Percentiles rank a stretch among this genome's conserved stretches.
Conservation (phyloP, 2,797 vertebrate genomes). For the Typhlichthys eigenmanni region DNA sequence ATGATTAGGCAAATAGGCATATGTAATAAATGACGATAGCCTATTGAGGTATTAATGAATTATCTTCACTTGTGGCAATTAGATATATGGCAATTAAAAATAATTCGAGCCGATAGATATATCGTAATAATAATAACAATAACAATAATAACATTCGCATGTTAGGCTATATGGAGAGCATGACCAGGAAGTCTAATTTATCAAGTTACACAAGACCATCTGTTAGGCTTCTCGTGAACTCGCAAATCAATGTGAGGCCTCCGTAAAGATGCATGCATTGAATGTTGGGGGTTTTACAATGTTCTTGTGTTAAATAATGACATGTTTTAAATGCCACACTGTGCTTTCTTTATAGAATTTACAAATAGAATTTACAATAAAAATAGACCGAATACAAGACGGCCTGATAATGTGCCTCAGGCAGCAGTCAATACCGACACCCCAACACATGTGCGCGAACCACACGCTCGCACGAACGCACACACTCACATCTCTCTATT, state of each 20-base stretch:
- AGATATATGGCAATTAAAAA: neutral
- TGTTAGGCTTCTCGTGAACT: slow-evolving; percentile 62
- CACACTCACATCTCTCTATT: neutral
- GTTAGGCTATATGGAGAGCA: slow-evolving; percentile 18
- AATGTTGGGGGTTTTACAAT: slow-evolving; percentile 18
- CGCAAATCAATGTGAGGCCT: slow-evolving; percentile 60
- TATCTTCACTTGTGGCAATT: no score
- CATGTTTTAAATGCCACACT: slow-evolving; percentile 36
- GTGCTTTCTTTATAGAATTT: slow-evolving; percentile 18
- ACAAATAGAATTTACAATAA: slow-evolving; percentile 28
- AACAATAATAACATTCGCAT: neutral
- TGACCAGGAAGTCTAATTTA: slow-evolving; percentile 63
- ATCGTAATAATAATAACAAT: neutral
- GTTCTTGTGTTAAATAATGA: slow-evolving; percentile 32
- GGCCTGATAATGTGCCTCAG: slow-evolving; percentile 37
- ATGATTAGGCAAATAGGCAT: no score
- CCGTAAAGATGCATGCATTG: slow-evolving; percentile 13
- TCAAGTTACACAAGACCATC: slow-evolving; percentile 73
- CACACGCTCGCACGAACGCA: slow-evolving; percentile 7
- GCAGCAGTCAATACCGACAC: slow-evolving; percentile 16
- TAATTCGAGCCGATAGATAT: neutral
- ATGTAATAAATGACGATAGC: no score
- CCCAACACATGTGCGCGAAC: neutral
- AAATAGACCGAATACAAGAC: slow-evolving; percentile 28
- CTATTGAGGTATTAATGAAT: no score